A percentile compares a stretch with the other conserved stretches of the same genome.
Conservation (phyloP, 2,888 invertebrate genomes). For the Cybosia mesomella region DNA sequence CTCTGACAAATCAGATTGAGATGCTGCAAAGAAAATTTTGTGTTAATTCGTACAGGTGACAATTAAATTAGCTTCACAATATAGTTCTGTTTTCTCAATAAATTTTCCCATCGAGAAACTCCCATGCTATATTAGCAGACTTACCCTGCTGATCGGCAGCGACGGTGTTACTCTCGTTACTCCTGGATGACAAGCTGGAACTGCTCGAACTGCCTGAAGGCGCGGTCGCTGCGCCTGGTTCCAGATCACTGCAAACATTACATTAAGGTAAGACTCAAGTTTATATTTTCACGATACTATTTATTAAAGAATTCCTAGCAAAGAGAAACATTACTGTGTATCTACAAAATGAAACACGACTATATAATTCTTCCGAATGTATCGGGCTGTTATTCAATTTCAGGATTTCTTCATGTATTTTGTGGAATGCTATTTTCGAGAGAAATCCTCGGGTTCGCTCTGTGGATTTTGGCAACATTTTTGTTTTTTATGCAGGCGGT, state of each 20-base stretch:
- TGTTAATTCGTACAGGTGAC: neutral
- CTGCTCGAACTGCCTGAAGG: slow-evolving; percentile 85
- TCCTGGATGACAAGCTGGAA: slow-evolving; percentile 82
- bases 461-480: slow-evolving; percentile 45
- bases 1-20: slow-evolving; percentile 81
- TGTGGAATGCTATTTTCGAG: slow-evolving; percentile 13
- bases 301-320: neutral
- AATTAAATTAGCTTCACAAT: neutral
- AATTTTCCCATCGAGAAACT: neutral
- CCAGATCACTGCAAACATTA: slow-evolving; percentile 74
- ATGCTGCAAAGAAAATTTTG: slow-evolving; percentile 57
- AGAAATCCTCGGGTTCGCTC: slow-evolving; percentile 10
- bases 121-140: neutral
- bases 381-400: neutral
- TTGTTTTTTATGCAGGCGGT: slow-evolving; percentile 7
- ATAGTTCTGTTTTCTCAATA: neutral
- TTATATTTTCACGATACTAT: neutral
- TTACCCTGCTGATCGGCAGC: slow-evolving; percentile 80
- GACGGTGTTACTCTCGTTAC: slow-evolving; percentile 83
- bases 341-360: neutral
- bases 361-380: neutral
- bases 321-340: neutral
- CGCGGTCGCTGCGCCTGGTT: slow-evolving; percentile 77
- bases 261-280: neutral
- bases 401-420: slow-evolving; percentile 2